Base-by-base conservation (phyloP, 2,113 vertebrate species). In the Sinocyclocheilus rhinocerous region DNA sequence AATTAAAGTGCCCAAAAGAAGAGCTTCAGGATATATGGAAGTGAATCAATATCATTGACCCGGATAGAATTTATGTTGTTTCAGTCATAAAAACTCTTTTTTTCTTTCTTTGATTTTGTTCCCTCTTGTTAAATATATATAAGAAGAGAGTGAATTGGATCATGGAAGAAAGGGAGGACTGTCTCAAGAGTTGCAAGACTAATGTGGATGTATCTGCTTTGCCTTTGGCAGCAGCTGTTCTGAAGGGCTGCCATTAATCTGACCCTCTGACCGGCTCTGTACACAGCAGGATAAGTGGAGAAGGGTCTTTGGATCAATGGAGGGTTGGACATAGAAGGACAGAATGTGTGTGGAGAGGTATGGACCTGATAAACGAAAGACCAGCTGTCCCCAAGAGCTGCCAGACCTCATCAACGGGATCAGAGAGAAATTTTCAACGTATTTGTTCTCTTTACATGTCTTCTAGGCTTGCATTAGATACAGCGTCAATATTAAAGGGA, bases 211-310 rank as follows among this genome's bases (percentile, higher is more conserved):
- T 59, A 50, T 20, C 63, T 77, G 22, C 24, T 84, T 87, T 0
- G 81, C 48, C 76, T 52, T 72, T 4, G 26, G 88, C 77, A 77
- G 88, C 85, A 87, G 88, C 82, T 87, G 85, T 39, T n/a, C n/a
- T n/a, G 22, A 76, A 63, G 70, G 76, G 45, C 77, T 36, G 5
- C 50, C 39, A 85, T 87, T 87, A 84, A 82, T 83, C 72, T 81
- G 85, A 84, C 72, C 52, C 50, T 55, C 69, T 48, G 83, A 73
- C 50, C 50, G 76, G 70, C 77, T 55, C 81, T 67, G 65, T 67
- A 33, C 50, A 52, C 33, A 36, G 75, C 73, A 85, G 67, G 33
- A 18, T 33, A 36, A 59, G 84, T 76, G 76, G 55, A 82, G 48
- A 73, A 42, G 55, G 63, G 84, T 50, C 29, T 83, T 80, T 75